phyloP scores from a whole-genome alignment of 2,797 vertebrate genomes.

The Anguilla marmorata region DNA sequence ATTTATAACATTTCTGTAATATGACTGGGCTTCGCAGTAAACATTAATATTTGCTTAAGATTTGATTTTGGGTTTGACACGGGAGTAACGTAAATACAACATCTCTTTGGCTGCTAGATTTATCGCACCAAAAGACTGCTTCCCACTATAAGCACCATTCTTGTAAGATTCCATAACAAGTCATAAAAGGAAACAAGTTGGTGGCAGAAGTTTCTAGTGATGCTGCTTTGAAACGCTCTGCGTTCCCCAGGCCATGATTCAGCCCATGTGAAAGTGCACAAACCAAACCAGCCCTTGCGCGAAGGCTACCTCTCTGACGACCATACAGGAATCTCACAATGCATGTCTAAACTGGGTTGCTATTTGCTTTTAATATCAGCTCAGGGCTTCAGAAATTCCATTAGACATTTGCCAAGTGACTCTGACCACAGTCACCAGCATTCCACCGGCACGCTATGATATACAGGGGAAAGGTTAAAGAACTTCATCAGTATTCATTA shows the following conservation, averaged over 20 bases:
- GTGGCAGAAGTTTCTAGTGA: not conserved
- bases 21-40: not conserved
- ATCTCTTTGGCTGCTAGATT: not conserved
- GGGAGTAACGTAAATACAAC: not conserved
- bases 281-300: not conserved
- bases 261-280: not conserved
- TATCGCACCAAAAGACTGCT: not conserved
- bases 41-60: not conserved
- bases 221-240: not conserved
- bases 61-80: not conserved
- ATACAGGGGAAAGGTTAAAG: not conserved
- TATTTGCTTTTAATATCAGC: conserved; percentile 25
- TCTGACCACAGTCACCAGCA: not conserved
- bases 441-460: not conserved
- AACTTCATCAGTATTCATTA: conserved; percentile 11
- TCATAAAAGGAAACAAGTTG: not conserved
- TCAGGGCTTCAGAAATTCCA: conserved; percentile 6
- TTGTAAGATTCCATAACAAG: not conserved
- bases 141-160: not conserved
- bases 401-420: conserved; percentile 8
- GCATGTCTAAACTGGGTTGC: not conserved
- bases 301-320: not conserved
- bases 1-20: not conserved
- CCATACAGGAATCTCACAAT: conserved; percentile 13
- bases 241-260: not conserved